phyloP scores from a whole-genome alignment of 2,888 invertebrate genomes.

The Pardosa pseudoannulata region DNA sequence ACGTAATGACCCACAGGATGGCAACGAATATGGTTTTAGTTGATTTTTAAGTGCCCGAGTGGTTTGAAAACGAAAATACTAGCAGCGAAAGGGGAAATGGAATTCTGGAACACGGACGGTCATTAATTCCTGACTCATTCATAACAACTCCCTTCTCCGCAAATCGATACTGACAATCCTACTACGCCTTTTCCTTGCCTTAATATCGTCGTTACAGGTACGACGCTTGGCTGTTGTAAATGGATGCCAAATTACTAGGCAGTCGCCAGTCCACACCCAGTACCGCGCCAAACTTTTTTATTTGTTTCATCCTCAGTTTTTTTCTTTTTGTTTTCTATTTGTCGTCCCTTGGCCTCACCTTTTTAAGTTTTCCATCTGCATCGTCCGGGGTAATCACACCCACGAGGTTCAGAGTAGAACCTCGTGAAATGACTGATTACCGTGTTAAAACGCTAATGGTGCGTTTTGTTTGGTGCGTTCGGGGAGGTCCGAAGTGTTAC shows the following conservation, averaged over 20 bases:
- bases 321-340: not conserved
- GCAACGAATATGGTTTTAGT: too few species aligned
- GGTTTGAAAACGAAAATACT: too few species aligned
- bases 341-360: not conserved
- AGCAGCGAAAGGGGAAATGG: too few species aligned
- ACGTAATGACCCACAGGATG: too few species aligned
- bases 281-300: too few species aligned
- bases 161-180: conserved; percentile 5
- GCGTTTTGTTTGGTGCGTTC: not conserved
- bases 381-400: not conserved
- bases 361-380: not conserved
- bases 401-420: conserved; percentile 5
- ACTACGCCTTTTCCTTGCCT: not conserved
- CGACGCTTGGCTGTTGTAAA: not conserved
- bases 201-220: not conserved
- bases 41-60: too few species aligned
- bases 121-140: not conserved
- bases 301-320: too few species aligned
- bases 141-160: not conserved
- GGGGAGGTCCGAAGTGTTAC: conserved; percentile 6
- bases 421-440: not conserved
- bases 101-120: not conserved
- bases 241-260: not conserved
- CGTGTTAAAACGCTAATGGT: not conserved
- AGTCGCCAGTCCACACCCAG: not conserved